Evolutionary conservation across 1,140 invertebrate species (phyloP).

Genomic region (Cryptotermes secundus): DNA sequence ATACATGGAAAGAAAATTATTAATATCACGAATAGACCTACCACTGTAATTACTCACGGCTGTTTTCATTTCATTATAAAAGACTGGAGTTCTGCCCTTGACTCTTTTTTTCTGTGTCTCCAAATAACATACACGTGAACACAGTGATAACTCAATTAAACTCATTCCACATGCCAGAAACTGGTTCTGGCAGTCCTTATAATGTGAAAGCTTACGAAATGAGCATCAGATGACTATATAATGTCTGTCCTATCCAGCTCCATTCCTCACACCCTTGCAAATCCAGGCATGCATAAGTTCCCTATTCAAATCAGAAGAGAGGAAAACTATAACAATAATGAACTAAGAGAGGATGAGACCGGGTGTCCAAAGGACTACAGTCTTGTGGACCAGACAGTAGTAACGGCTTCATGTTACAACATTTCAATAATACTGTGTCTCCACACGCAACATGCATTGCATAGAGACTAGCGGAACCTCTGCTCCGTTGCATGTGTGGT

Average conservation of each 20-base stretch:
- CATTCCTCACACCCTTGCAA: background rate
- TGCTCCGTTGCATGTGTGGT: background rate
- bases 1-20: too few relatives aligned
- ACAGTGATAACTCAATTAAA: background rate
- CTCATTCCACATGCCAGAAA: background rate
- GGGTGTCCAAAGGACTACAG: constrained; percentile 3
- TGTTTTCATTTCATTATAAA: background rate
- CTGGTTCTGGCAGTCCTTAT: background rate
- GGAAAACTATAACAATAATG: constrained; percentile 13
- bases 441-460: background rate
- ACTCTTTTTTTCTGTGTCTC: background rate
- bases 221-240: constrained; percentile 7
- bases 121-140: background rate
- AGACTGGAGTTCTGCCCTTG: background rate
- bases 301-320: constrained; percentile 16
- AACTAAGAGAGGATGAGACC: constrained; percentile 1
- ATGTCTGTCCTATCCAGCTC: background rate
- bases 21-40: too few relatives aligned
- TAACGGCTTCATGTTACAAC: constrained; percentile 9
- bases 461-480: background rate
- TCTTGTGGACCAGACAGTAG: background rate
- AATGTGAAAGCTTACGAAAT: constrained; percentile 17
- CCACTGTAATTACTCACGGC: too few relatives aligned
- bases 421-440: background rate
- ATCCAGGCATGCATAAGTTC: constrained; percentile 11